Base-by-base conservation (phyloP, 2,888 invertebrate species). In the Drosophila meridionalis region DNA sequence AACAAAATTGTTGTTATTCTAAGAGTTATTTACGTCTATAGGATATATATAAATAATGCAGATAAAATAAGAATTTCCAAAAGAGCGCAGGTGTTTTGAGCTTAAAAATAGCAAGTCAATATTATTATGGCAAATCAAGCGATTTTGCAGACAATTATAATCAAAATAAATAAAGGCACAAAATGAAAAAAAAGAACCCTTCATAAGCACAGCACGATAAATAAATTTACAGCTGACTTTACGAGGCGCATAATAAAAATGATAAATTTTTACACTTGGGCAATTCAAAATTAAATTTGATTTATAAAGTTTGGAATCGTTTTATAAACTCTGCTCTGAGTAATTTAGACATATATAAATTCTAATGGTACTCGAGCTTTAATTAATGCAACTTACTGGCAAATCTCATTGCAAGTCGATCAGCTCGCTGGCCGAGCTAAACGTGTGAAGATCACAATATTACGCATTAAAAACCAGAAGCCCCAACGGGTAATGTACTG, bases 401-500 rank as follows among this genome's bases (percentile, higher is more conserved):
- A 68, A 28, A 28, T 14, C 38, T 2, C 26, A n/a, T 68, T 26
- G 36, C 40, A 70, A 50, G 26, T 58, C 32, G 55, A 60, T 36
- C 57, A 67, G 36, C 62, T 67, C 30, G 47, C 30, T 26, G 47
- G 52, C 57, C 36, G 58, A 55, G 50, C 64, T 67, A 69, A 71
- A 76, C 56, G 75, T 64, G 74, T 57, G 60, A 80, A 72, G 63
- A 73, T 73, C 69, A 73, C 64, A 71, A 72, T 80, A 84, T 73
- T 74, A 73, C 88, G 86, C 80, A 83, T 62, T 83, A 77, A 91
- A 91, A 82, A 91, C 90, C 91, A 91, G 91, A 89, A 90, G 91
- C 90, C 71, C 76, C 74, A 77, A 82, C 75, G 76, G 73, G 82
- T 87, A 89, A 89, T 84, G 88, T 75, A 73, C 68, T 85, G 80